phyloP scores from a whole-genome alignment of 2,797 vertebrate genomes.

The Apogon hyalosoma region DNA sequence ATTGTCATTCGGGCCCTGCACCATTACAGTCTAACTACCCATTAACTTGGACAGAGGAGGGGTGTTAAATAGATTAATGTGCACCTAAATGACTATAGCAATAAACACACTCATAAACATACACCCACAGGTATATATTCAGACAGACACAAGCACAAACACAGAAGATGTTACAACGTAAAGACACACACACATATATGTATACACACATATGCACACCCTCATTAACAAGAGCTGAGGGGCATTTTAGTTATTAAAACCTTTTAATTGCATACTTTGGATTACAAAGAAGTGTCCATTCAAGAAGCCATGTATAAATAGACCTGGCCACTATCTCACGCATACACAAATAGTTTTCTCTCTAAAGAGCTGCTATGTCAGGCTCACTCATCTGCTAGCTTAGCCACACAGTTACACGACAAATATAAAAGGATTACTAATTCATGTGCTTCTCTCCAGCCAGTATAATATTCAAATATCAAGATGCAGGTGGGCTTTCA shows the following conservation, averaged over 20 bases:
- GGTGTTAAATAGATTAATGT: slow-evolving; percentile 75
- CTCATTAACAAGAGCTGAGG: slow-evolving; percentile 54
- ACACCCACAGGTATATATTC: slow-evolving; percentile 69
- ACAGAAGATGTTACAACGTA: slow-evolving; percentile 25
- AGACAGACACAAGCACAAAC: slow-evolving; percentile 29
- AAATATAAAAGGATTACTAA: slow-evolving; percentile 37
- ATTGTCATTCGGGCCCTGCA: slow-evolving; percentile 70
- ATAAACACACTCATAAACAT: slow-evolving; percentile 76
- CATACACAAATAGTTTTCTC: slow-evolving; percentile 3
- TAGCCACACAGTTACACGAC: slow-evolving; percentile 5
- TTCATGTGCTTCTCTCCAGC: slow-evolving; percentile 31
- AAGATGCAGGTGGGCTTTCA: slow-evolving; percentile 48
- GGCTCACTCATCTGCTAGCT: slow-evolving; percentile 6
- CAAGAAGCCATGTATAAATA: slow-evolving; percentile 31
- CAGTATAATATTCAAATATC: slow-evolving; percentile 41
- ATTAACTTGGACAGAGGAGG: slow-evolving; percentile 71
- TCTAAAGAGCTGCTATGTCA: slow-evolving; percentile 7
- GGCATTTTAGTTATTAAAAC: slow-evolving; percentile 67
- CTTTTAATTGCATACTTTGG: slow-evolving; percentile 55
- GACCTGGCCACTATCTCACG: slow-evolving; percentile 19
- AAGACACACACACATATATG: slow-evolving; percentile 30
- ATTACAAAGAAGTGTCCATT: slow-evolving; percentile 44
- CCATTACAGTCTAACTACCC: slow-evolving; percentile 76
- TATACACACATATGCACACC: slow-evolving; percentile 2
- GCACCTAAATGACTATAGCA: slow-evolving; percentile 64